Conservation (phyloP, 2,113 vertebrate genomes). For the Recurvirostra avosetta region DNA sequence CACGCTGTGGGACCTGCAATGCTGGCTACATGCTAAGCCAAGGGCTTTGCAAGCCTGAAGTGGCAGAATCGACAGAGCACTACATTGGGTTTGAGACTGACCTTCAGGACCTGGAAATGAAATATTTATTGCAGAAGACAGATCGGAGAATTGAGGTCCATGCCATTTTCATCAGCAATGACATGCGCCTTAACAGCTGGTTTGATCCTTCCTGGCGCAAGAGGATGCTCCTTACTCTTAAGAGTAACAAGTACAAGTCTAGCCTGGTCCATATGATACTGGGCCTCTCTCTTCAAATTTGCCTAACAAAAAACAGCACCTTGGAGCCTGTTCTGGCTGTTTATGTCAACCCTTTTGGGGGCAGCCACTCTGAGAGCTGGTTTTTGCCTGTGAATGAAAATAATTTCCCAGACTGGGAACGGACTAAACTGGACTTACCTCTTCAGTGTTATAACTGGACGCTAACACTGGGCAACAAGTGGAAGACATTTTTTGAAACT, state of each 20-base stretch:
- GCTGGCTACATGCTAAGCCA: conserved; percentile 86
- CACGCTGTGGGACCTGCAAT: conserved; percentile 92
- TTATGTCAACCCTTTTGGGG: conserved; percentile 95
- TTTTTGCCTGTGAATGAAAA: conserved; percentile 92
- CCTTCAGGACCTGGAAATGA: conserved; percentile 93
- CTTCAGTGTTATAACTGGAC: conserved; percentile 98
- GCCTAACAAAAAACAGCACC: conserved; percentile 97
- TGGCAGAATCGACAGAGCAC: conserved; percentile 93
- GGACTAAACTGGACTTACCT: conserved; percentile 90
- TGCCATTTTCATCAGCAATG: conserved; percentile 97
- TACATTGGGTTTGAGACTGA: conserved; percentile 96
- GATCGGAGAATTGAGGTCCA: conserved; percentile 93
- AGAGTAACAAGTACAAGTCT: conserved; percentile 98
- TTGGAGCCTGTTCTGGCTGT: conserved; percentile 92
- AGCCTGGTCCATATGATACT: conserved; percentile 96
- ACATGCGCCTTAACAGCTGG: conserved; percentile 98
- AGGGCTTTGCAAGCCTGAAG: conserved; percentile 88
- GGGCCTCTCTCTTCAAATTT: conserved; percentile 93
- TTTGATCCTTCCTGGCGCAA: conserved; percentile 97
- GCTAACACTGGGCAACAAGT: conserved; percentile 92
- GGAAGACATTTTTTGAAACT: conserved; percentile 98
- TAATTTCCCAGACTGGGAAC: conserved; percentile 92
- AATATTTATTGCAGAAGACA: conserved; percentile 87
- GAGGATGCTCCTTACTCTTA: conserved; percentile 93
- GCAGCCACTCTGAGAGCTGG: conserved; percentile 98